Conservation (phyloP, 2,113 vertebrate genomes). For the Cryptotis parvus region DNA sequence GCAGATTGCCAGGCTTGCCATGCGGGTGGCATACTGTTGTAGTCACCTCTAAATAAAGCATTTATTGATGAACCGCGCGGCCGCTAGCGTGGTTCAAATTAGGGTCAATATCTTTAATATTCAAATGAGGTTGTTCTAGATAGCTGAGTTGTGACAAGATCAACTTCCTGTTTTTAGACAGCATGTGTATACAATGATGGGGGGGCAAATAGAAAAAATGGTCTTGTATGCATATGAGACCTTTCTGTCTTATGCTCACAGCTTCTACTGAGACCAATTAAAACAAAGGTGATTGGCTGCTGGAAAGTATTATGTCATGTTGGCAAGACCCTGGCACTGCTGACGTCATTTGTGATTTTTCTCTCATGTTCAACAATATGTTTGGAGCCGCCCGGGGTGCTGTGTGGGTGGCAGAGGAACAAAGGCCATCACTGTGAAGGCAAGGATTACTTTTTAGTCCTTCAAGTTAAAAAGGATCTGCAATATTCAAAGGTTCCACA, state of each 20-base stretch:
- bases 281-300: neutral
- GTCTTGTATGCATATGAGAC: neutral
- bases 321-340: too few relatives aligned
- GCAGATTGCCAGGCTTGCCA: too few relatives aligned
- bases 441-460: neutral
- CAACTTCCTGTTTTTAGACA: neutral
- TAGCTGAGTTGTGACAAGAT: neutral
- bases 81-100: too few relatives aligned
- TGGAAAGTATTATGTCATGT: neutral
- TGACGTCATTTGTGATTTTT: neutral
- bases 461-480: neutral
- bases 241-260: conserved; percentile 4
- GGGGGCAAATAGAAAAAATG: too few relatives aligned
- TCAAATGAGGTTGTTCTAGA: neutral
- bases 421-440: neutral
- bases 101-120: too few relatives aligned
- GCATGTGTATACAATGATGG: too few relatives aligned
- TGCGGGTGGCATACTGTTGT: too few relatives aligned
- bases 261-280: conserved; percentile 48
- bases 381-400: neutral
- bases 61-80: too few relatives aligned
- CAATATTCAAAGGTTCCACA: neutral
- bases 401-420: neutral
- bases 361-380: neutral
- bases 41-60: too few relatives aligned